These are phyloP conservation scores for Drosophila leontia DNA, from an alignment of 1,140 invertebrate genomes.

Conservation along the genomic window DNA sequence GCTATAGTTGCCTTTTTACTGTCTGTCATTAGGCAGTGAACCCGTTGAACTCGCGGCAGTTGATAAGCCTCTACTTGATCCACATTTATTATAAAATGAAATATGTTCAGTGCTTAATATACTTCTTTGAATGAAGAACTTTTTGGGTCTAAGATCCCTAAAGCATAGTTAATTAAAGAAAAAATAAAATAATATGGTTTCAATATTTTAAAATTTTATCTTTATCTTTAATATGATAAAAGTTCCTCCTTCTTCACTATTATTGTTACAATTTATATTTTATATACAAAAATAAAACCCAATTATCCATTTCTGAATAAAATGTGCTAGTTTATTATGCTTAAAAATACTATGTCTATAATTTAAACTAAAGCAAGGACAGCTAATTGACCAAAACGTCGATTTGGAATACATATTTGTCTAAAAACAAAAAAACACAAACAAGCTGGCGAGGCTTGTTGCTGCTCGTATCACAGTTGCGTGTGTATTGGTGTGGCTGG, in stretches of 20 bases:
- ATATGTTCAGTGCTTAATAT: not conserved
- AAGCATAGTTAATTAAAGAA: not conserved
- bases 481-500: constrained; percentile 52
- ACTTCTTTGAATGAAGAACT: not conserved
- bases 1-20: constrained; percentile 1
- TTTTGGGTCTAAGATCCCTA: not conserved
- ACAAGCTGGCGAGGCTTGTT: constrained; percentile 50
- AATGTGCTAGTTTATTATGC: constrained; percentile 56
- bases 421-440: constrained; percentile 44
- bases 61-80: constrained; percentile 10
- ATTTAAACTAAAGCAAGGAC: constrained; percentile 20
- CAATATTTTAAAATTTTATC: not conserved
- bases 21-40: constrained; percentile 39
- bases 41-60: constrained; percentile 9
- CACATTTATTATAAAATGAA: not conserved
- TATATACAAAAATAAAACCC: constrained; percentile 4
- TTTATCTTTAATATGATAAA: no score
- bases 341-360: constrained; percentile 23
- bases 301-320: not conserved
- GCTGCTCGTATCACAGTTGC: constrained; percentile 76
- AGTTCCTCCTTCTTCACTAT: no score
- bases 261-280: no score
- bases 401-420: constrained; percentile 55
- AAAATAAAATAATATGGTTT: no score
- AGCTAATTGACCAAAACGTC: constrained; percentile 30